Percentiles rank a stretch among this genome's conserved stretches.
phyloP scores from a whole-genome alignment of 2,888 invertebrate species.

The Drosophila rellima region DNA sequence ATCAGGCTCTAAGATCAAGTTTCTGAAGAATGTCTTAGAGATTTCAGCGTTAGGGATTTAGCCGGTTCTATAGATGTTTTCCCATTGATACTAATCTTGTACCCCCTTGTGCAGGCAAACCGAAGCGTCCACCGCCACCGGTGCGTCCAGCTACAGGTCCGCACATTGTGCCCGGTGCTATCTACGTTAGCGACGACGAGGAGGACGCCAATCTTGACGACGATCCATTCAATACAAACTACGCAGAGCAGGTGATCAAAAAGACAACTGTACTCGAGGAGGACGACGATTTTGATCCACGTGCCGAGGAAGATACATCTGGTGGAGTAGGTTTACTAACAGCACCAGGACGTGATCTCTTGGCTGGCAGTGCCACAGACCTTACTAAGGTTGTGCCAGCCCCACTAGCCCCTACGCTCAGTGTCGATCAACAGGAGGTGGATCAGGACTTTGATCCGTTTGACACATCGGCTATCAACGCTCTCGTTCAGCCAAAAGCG shows the following conservation, averaged over 20 bases:
- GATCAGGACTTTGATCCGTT: conserved; percentile 91
- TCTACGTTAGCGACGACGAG: conserved; percentile 86
- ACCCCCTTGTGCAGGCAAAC: conserved; percentile 71
- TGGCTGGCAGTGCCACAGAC: conserved; percentile 92
- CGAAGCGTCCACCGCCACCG: conserved; percentile 85
- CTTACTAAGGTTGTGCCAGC: conserved; percentile 89
- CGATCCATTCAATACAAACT: conserved; percentile 94
- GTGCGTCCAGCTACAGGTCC: conserved; percentile 82
- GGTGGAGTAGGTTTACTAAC: conserved; percentile 55
- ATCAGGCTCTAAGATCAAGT: not conserved
- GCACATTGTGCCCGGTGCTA: conserved; percentile 81
- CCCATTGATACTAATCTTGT: not conserved
- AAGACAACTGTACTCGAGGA: conserved; percentile 84
- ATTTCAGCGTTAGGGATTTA: not conserved
- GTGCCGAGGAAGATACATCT: conserved; percentile 87
- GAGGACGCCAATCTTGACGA: conserved; percentile 87
- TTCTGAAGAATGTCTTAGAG: not conserved
- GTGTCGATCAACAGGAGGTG: conserved; percentile 84
- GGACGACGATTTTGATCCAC: conserved; percentile 88
- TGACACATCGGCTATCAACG: conserved; percentile 92
- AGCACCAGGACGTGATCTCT: conserved; percentile 87
- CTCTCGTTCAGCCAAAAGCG: conserved; percentile 91
- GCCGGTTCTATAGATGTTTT: not conserved
- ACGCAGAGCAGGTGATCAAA: conserved; percentile 91
- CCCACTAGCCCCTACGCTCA: conserved; percentile 88